Base-by-base conservation (phyloP, 2,888 invertebrate genomes). In the Brachylomia viminalis region DNA sequence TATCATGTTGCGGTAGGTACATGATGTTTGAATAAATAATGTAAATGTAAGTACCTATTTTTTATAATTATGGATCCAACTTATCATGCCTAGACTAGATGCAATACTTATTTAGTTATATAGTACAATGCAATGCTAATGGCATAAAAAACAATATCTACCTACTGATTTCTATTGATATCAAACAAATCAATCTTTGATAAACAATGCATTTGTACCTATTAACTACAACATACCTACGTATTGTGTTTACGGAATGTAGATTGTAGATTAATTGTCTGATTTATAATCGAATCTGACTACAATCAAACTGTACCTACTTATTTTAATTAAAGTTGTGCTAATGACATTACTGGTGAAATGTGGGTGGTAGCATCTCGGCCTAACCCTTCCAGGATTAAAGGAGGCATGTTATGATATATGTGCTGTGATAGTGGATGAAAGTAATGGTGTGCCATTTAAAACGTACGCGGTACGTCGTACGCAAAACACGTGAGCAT, bases 401-500 rank as follows among this genome's bases (percentile, higher is more conserved):
- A n/a, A n/a, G n/a, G n/a, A 17, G n/a, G 10, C 11, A 45, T 65
- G 45, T 45, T 30, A 20, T 30, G 20, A 1, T 20, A n/a, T 27
- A 8, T 33, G 7, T 33, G 59, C 30, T 13, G 13, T 33, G 20
- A 27, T 45, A 64, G 20, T 73, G 15, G 49, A 45, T 59, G 45
- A 42, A 47, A 33, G 27, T 58, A 62, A 72, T 82, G 74, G n/a
- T 78, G 69, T 72, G n/a, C n/a, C n/a, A n/a, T n/a, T n/a, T n/a
- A n/a, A n/a, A n/a, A n/a, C n/a, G n/a, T n/a, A n/a, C n/a, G n/a
- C 72, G 23, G 47, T 64, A 54, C 1, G 23, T 65, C 30, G 65
- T 72, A 78, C n/a, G 66, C 62, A 66, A 75, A 59, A 67, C 71
- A 84, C 65, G 71, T 81, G 56, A 72, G 33, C 54, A 47, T 77